A percentile compares a stretch with the other conserved stretches of the same genome.
These are phyloP conservation scores for Kuschelorhynchus macadamiae DNA, from an alignment of 2,888 invertebrate genomes.

Conservation along the genomic window DNA sequence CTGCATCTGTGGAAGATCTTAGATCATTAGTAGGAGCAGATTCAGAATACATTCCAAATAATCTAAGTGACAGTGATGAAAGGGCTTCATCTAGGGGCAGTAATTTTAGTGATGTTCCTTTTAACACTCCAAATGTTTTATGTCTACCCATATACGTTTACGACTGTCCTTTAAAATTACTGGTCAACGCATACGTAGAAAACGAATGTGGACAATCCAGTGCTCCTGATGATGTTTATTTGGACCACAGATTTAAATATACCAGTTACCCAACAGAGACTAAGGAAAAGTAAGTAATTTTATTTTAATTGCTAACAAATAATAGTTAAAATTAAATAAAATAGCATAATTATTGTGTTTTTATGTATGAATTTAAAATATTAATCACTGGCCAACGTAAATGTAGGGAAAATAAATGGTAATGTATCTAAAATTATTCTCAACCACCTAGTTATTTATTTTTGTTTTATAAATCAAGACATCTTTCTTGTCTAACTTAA, in stretches of 20 bases:
- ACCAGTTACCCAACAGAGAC: constrained; percentile 63
- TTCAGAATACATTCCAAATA: constrained; percentile 57
- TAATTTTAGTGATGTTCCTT: constrained; percentile 64
- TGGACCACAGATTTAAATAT: constrained; percentile 71
- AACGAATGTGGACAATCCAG: constrained; percentile 54
- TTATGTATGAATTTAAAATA: too few relatives aligned
- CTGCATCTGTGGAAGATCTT: constrained; percentile 73
- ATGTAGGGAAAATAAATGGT: too few relatives aligned
- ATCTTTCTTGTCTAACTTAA: too few relatives aligned
- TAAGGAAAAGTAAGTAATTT: background rate
- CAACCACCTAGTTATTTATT: too few relatives aligned
- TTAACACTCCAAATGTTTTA: constrained; percentile 59
- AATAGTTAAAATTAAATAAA: too few relatives aligned
- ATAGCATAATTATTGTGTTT: too few relatives aligned
- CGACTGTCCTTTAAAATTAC: constrained; percentile 74
- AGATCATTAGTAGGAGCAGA: constrained; percentile 58
- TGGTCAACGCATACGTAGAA: constrained; percentile 72
- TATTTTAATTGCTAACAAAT: too few relatives aligned
- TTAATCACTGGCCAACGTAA: too few relatives aligned
- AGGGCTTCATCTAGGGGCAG: constrained; percentile 62
- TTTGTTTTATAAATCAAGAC: too few relatives aligned
- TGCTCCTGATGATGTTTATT: constrained; percentile 69
- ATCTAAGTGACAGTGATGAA: constrained; percentile 59
- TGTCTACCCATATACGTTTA: constrained; percentile 76
- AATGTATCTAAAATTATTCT: too few relatives aligned